Evolutionary conservation across 2,888 invertebrate species (phyloP), one percentile per base, ranked within the genome.

Genomic region (Baronia brevicornis): DNA sequence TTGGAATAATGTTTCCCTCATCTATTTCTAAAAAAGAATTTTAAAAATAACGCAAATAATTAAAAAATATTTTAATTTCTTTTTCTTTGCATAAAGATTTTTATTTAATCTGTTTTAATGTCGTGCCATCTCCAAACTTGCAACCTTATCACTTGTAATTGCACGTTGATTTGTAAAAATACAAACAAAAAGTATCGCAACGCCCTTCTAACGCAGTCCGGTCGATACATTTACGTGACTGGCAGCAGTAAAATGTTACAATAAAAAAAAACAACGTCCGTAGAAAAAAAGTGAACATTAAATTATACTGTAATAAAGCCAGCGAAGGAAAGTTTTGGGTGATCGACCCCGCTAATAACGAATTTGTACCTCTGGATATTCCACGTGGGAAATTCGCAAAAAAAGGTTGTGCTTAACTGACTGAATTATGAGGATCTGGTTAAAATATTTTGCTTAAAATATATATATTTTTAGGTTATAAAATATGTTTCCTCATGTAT

Each of bases 141-240:
- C n/a, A n/a, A 4, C 21, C 2, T 21, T 5, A 23, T 10, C 23
- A 20, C 28, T 19, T n/a, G 17, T 14, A 7, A 31, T 39, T 32
- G 38, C 28, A 38, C 38, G 44, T 44, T 44, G 33, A 45, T 43
- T 43, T 41, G 36, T 41, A 43, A 36, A 42, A 41, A 35, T 38
- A 33, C 28, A 35, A 39, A 28, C 15, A 26, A 47, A 54, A 36
- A 32, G 21, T 36, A 29, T 39, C 31, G 36, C 29, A 34, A 36
- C 33, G 29, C 35, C 39, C 33, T 34, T 37, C 36, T 33, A 42
- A 36, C 43, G 41, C 34, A 30, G 39, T 28, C 49, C 65, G 79
- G 69, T 84, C 82, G 78, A 84, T 84, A 72, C 44, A 29, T 42
- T 79, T 64, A 58, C 82, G 82, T 84, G 82, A 82, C 82, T 74